These are phyloP conservation scores for Dysdera silvatica DNA, from an alignment of 1,140 invertebrate genomes.

Conservation along the genomic window DNA sequence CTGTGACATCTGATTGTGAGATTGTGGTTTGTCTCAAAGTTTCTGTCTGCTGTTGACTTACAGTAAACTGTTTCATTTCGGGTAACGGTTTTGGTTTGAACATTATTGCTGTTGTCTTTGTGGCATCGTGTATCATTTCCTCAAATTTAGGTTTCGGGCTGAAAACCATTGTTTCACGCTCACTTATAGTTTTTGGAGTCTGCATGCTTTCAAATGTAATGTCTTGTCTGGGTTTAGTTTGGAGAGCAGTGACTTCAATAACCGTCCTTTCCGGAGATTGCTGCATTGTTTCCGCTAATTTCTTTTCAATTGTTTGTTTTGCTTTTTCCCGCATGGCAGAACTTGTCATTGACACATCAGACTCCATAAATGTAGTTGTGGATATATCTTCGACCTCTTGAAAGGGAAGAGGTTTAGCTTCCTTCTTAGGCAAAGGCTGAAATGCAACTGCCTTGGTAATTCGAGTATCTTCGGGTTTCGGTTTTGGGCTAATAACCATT, in stretches of 20 bases:
- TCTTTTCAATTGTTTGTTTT: slow-evolving; percentile 9
- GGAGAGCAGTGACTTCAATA: slow-evolving; percentile 12
- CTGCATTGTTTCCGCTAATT: slow-evolving; percentile 12
- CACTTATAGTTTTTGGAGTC: neutral
- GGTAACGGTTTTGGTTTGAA: no score
- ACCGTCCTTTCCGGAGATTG: slow-evolving; percentile 1
- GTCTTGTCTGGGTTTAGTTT: neutral
- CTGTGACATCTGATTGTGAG: no score
- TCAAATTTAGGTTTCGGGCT: neutral
- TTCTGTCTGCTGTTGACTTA: no score
- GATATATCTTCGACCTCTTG: no score
- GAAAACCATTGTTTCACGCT: neutral
- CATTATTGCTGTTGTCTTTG: no score
- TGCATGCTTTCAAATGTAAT: neutral
- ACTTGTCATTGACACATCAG: no score
- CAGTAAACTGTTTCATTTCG: no score
- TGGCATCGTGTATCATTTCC: no score
- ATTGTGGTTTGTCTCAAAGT: no score
- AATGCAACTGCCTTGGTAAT: neutral
- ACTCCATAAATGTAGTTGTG: no score
- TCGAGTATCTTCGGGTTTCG: neutral
- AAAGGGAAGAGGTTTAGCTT: neutral
- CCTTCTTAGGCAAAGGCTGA: neutral
- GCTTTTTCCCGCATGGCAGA: no score
- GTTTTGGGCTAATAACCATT: neutral